Percentiles rank a stretch among this genome's conserved stretches.
These are phyloP conservation scores for Thalassoma bifasciatum DNA, from an alignment of 2,113 vertebrate species.

Conservation along the genomic window DNA sequence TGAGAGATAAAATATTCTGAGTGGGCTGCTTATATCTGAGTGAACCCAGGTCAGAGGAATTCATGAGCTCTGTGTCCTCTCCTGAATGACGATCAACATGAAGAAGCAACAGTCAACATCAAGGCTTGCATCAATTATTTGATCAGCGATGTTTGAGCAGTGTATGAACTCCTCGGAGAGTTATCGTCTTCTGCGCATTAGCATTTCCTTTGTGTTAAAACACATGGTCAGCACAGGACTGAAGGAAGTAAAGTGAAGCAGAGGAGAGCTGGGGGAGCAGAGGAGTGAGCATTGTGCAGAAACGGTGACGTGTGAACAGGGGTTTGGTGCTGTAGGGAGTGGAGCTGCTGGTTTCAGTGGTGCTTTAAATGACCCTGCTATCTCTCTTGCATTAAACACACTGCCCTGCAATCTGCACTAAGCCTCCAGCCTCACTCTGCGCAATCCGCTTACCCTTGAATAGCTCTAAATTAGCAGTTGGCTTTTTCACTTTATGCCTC, in stretches of 20 bases:
- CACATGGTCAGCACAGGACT: neutral
- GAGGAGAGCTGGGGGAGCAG: neutral
- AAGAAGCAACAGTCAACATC: neutral
- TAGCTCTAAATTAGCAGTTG: slow-evolving; percentile 74
- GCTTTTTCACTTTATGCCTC: slow-evolving; percentile 72
- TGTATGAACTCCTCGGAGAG: neutral
- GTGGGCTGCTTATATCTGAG: slow-evolving; percentile 3
- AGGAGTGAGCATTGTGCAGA: slow-evolving; percentile 10
- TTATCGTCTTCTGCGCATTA: slow-evolving; percentile 14
- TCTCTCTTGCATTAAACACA: slow-evolving; percentile 74
- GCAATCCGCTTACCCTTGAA: slow-evolving; percentile 78
- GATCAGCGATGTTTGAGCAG: slow-evolving; percentile 16
- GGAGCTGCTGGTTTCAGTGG: slow-evolving; percentile 57
- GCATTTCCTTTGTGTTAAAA: slow-evolving; percentile 8
- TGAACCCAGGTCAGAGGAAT: slow-evolving; percentile 7
- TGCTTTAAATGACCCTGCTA: slow-evolving; percentile 74
- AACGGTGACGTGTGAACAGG: slow-evolving; percentile 11
- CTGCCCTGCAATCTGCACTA: slow-evolving; percentile 75
- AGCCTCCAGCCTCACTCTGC: slow-evolving; percentile 74
- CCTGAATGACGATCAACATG: neutral
- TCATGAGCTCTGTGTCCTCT: neutral
- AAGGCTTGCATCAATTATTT: neutral
- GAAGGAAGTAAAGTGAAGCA: neutral
- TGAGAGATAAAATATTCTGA: neutral
- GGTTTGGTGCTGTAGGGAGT: slow-evolving; percentile 51